These are phyloP conservation scores for Intellagama lesueurii DNA, from an alignment of 2,797 vertebrate species.

Conservation along the genomic window DNA sequence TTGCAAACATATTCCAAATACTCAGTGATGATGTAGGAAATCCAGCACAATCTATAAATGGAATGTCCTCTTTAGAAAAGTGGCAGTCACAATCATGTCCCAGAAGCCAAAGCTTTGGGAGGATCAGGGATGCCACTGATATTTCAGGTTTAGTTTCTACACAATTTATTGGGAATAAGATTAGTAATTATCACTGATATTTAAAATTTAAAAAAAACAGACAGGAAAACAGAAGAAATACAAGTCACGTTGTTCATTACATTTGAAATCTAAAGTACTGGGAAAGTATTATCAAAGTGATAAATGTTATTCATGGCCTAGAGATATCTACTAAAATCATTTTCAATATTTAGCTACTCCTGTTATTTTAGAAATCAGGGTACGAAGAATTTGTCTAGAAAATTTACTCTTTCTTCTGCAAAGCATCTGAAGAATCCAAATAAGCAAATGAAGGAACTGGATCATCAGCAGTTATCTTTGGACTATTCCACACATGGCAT, in stretches of 20 bases:
- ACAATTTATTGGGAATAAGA: neutral
- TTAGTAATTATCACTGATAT: too few relatives aligned
- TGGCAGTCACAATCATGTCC: neutral
- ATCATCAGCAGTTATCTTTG: neutral
- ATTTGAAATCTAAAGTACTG: neutral
- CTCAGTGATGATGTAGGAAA: neutral
- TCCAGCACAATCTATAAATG: slow-evolving; percentile 21
- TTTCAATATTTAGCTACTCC: neutral
- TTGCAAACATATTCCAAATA: slow-evolving; percentile 41
- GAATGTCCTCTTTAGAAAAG: slow-evolving; percentile 23
- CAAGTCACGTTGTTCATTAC: neutral
- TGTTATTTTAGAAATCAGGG: neutral
- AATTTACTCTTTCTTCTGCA: neutral
- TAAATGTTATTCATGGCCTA: neutral
- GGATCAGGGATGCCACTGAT: neutral
- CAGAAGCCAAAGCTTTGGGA: slow-evolving; percentile 12
- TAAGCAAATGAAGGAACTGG: neutral
- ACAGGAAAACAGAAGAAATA: fast-evolving
- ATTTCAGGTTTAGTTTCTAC: slow-evolving; percentile 16
- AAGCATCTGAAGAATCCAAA: neutral
- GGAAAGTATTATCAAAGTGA: neutral
- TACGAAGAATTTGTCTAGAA: neutral
- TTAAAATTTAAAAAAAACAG: neutral
- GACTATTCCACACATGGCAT: too few relatives aligned
- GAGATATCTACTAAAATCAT: neutral